Percentiles rank a stretch among this genome's conserved stretches.
phyloP scores from a whole-genome alignment of 2,113 vertebrate species.

The Cyanoramphus novaezelandiae region DNA sequence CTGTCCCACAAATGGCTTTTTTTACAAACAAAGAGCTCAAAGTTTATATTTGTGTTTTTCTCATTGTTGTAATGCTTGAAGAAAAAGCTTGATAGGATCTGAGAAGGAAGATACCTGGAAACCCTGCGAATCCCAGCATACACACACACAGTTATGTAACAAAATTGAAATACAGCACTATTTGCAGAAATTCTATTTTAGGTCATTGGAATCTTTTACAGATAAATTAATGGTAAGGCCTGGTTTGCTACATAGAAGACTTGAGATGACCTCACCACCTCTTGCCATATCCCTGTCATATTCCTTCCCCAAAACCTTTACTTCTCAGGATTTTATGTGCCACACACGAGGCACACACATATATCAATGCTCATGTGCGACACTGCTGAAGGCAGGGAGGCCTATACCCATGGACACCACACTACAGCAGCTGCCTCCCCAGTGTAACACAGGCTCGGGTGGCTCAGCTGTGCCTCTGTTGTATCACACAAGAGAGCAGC shows the following conservation, averaged over 20 bases:
- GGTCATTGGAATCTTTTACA: background rate
- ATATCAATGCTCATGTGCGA: fast-evolving
- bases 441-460: background rate
- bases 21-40: background rate
- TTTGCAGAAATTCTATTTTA: background rate
- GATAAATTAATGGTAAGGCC: background rate
- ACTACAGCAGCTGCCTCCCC: background rate
- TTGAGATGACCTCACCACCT: background rate
- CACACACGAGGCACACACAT: fast-evolving
- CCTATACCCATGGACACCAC: fast-evolving
- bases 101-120: background rate
- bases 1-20: background rate
- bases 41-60: background rate
- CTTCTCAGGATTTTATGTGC: background rate
- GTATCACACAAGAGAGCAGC: background rate
- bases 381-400: fast-evolving
- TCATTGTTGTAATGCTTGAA: background rate
- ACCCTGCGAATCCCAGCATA: background rate
- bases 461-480: background rate
- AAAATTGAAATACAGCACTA: background rate
- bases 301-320: background rate
- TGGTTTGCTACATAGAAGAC: background rate
- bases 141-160: background rate
- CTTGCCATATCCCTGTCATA: fast-evolving
- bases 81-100: background rate